Evolutionary conservation across 2,797 vertebrate species (phyloP).

Genomic region (Pangasius macronema): DNA sequence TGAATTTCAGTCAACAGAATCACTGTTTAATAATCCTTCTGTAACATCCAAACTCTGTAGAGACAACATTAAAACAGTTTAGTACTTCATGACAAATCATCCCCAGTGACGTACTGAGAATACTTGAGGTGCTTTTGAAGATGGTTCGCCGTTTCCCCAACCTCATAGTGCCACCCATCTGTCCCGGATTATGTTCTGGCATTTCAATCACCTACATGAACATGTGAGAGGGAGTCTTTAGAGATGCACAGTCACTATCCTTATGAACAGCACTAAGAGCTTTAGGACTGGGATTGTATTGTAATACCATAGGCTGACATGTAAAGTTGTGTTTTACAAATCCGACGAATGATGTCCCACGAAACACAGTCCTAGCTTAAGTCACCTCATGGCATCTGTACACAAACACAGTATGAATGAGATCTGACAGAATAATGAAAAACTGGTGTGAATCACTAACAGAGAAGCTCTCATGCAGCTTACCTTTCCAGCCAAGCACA

Average conservation of each 20-base stretch:
- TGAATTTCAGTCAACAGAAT: background rate
- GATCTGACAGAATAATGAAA: background rate
- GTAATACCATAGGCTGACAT: background rate
- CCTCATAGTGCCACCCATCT: slow-evolving; percentile 96
- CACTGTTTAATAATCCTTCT: background rate
- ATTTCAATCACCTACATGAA: slow-evolving; percentile 90
- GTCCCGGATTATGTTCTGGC: slow-evolving; percentile 94
- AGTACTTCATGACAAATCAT: background rate
- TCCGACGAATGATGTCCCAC: too few species aligned
- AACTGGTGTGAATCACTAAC: background rate
- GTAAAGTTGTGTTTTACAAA: too few species aligned
- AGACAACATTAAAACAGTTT: background rate
- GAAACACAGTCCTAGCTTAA: too few species aligned
- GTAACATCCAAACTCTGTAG: background rate
- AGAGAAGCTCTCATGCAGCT: slow-evolving; percentile 44
- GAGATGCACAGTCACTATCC: background rate
- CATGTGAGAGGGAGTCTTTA: slow-evolving; percentile 20
- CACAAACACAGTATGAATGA: slow-evolving; percentile 33
- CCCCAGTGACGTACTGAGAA: slow-evolving; percentile 80
- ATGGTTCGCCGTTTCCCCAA: slow-evolving; percentile 90
- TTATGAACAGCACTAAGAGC: background rate
- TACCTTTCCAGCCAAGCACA: slow-evolving; percentile 90
- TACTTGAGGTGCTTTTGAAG: slow-evolving; percentile 83
- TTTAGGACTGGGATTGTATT: background rate
- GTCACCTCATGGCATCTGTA: slow-evolving; percentile 90